Conservation (phyloP, 2,888 invertebrate species). For the Lasius fuliginosus region DNA sequence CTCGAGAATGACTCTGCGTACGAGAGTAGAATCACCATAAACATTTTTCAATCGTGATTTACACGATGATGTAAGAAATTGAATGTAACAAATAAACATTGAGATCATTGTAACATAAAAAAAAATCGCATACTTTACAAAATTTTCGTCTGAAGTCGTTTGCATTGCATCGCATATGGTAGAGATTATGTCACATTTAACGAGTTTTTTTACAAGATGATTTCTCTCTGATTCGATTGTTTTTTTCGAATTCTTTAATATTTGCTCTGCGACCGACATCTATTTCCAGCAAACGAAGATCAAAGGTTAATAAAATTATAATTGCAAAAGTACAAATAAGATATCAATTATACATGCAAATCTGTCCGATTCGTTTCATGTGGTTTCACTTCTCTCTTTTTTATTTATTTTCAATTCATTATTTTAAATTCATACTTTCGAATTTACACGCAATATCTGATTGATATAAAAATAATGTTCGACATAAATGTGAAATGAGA, state of each 20-base stretch:
- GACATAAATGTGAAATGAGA: neutral
- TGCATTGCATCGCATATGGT: conserved; percentile 63
- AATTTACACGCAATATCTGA: neutral
- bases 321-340: neutral
- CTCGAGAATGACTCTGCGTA: conserved; percentile 60
- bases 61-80: neutral
- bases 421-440: neutral
- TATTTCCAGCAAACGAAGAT: conserved; percentile 13
- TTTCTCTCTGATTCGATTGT: neutral
- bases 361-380: neutral
- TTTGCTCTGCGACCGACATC: conserved; percentile 46
- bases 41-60: neutral
- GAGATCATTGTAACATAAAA: neutral
- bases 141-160: conserved; percentile 33
- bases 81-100: neutral
- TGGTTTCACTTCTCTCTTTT: neutral
- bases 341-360: neutral
- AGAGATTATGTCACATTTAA: conserved; percentile 67
- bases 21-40: neutral
- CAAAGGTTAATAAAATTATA: neutral
- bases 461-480: neutral
- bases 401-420: neutral
- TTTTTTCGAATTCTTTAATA: conserved; percentile 45
- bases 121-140: neutral
- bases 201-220: conserved; percentile 51